A percentile compares a stretch with the other conserved stretches of the same genome.
These are phyloP conservation scores for Siphonodentalium dalli DNA, from an alignment of 2,888 invertebrate genomes.

Conservation along the genomic window DNA sequence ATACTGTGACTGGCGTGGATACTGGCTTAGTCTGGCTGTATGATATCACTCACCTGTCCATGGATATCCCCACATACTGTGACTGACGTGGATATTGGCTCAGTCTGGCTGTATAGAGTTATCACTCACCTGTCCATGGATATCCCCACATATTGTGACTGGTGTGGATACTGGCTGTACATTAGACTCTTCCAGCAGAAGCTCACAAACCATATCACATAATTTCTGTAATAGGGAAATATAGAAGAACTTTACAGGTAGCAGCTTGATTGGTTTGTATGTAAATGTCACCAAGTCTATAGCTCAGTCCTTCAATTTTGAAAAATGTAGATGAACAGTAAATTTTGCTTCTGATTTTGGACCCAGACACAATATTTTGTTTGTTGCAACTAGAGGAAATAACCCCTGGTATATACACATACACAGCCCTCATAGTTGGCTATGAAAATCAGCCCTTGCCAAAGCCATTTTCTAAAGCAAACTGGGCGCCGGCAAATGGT, in stretches of 20 bases:
- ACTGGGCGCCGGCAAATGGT: no score
- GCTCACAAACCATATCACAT: slow-evolving; percentile 94
- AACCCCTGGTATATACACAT: no score
- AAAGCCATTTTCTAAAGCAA: no score
- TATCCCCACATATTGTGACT: slow-evolving; percentile 99
- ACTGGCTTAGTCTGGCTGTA: no score
- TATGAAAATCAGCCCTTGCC: no score
- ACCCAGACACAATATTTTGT: no score
- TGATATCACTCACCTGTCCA: slow-evolving; percentile 91
- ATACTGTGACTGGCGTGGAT: slow-evolving; percentile 96
- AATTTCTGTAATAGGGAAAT: slow-evolving; percentile 73
- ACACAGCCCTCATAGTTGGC: no score
- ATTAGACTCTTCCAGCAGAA: slow-evolving; percentile 94
- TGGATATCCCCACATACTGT: slow-evolving; percentile 99
- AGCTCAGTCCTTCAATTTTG: background rate
- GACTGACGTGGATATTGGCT: slow-evolving; percentile 95
- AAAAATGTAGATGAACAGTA: background rate
- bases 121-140: slow-evolving; percentile 92
- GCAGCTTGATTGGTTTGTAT: slow-evolving; percentile 1
- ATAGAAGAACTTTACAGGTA: background rate
- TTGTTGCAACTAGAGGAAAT: no score
- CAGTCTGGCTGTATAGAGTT: no score
- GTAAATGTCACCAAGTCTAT: background rate
- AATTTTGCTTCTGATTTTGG: no score
- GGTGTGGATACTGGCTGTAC: slow-evolving; percentile 97